These are phyloP conservation scores for Oopsacas minuta DNA, from an alignment of 37 sponge, comb jelly and placozoan species.

Conservation along the genomic window DNA sequence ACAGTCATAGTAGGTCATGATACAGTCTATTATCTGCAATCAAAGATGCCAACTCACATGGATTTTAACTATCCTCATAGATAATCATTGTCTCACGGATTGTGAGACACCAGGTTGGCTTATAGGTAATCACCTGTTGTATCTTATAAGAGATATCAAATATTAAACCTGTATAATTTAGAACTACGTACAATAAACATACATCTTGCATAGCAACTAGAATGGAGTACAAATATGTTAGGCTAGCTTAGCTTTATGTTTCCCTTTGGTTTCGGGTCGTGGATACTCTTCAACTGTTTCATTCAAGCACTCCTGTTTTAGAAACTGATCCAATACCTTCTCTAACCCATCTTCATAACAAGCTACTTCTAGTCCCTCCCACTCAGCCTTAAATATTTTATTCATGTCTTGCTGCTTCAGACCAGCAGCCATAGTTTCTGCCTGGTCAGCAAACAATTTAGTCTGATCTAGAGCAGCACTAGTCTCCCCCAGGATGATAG, in stretches of 20 bases:
- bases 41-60: too few relatives aligned
- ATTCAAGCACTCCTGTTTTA: background rate
- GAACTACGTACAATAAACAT: background rate
- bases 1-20: too few relatives aligned
- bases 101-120: too few relatives aligned
- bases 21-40: too few relatives aligned
- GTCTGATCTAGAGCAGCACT: background rate
- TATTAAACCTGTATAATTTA: background rate
- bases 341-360: background rate
- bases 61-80: too few relatives aligned
- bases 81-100: too few relatives aligned
- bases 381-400: background rate
- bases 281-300: background rate
- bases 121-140: too few relatives aligned
- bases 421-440: background rate
- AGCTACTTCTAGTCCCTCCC: conserved; percentile 4
- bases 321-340: background rate
- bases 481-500: conserved; percentile 60
- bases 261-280: background rate
- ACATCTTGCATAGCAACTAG: background rate
- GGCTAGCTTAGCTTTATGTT: background rate
- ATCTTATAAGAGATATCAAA: too few relatives aligned
- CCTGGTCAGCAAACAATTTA: background rate
- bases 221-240: background rate
- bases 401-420: conserved; percentile 19